These are phyloP conservation scores for Anthoscopus minutus DNA, from an alignment of 2,113 vertebrate species.

Conservation along the genomic window DNA sequence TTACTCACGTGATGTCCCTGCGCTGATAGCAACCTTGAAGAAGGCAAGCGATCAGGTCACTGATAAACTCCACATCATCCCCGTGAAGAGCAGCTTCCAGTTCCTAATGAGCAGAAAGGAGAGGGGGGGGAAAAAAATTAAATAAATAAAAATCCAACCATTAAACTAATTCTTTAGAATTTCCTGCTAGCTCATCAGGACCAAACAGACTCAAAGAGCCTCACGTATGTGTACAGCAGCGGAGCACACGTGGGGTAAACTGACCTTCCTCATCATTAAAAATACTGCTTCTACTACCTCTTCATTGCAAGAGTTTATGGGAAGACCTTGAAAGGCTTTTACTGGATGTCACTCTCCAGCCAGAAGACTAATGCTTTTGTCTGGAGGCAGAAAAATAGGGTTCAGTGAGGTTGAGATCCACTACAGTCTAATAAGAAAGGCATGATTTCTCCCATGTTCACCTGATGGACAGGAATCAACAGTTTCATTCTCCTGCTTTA, in stretches of 20 bases:
- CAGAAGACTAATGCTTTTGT: slow-evolving; percentile 12
- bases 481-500: neutral
- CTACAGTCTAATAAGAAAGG: neutral
- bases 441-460: neutral
- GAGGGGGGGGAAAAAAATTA: neutral
- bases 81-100: slow-evolving; percentile 90
- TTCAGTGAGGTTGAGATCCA: slow-evolving; percentile 5
- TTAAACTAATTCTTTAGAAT: slow-evolving; percentile 14
- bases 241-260: neutral
- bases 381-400: neutral
- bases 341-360: neutral
- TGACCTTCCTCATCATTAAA: neutral
- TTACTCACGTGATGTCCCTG: slow-evolving; percentile 94
- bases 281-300: neutral
- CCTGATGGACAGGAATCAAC: slow-evolving; percentile 23
- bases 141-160: neutral
- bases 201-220: neutral
- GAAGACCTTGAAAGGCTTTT: slow-evolving; percentile 44
- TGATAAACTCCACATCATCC: slow-evolving; percentile 90
- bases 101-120: slow-evolving; percentile 73
- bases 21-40: slow-evolving; percentile 98
- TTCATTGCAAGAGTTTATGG: neutral
- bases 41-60: slow-evolving; percentile 88
- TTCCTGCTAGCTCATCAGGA: neutral
- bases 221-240: neutral